phyloP scores from a whole-genome alignment of 2,113 vertebrate species.

The Corythaeola cristata region DNA sequence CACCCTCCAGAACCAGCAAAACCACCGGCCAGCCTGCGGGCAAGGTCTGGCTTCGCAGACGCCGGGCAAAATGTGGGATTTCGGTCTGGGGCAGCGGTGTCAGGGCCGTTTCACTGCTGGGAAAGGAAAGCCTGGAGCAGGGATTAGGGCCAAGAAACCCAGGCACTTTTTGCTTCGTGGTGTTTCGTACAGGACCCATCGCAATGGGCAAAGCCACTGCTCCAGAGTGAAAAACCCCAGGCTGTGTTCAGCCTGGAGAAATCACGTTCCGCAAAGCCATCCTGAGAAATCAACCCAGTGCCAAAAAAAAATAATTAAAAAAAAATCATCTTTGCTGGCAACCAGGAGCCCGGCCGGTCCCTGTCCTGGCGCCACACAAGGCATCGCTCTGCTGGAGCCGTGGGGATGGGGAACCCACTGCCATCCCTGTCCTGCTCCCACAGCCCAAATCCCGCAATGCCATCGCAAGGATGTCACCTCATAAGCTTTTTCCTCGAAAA shows the following conservation, averaged over 20 bases:
- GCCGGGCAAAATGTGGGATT: not conserved
- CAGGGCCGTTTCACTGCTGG: not conserved
- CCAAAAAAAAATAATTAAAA: not conserved
- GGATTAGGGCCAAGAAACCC: not conserved
- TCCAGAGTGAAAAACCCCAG: not conserved
- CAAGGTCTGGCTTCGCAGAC: not conserved
- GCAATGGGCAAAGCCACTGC: not conserved
- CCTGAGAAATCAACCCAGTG: not conserved
- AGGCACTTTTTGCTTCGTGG: not conserved
- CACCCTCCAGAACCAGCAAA: not conserved
- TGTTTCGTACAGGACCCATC: not conserved
- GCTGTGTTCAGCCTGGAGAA: not conserved
- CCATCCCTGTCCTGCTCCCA: not conserved
- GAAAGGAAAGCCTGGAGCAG: not conserved
- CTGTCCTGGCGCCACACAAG: not conserved
- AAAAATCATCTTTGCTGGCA: not conserved
- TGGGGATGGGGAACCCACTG: not conserved
- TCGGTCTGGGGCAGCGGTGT: not conserved
- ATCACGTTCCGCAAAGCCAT: not conserved
- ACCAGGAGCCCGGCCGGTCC: not conserved
- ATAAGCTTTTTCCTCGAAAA: not conserved
- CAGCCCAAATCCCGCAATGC: accelerated
- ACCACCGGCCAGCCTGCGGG: not conserved
- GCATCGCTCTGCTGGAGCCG: not conserved
- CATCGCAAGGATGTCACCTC: not conserved